These are phyloP conservation scores for Leucophora obtusa DNA, from an alignment of 2,888 invertebrate species.

Conservation along the genomic window DNA sequence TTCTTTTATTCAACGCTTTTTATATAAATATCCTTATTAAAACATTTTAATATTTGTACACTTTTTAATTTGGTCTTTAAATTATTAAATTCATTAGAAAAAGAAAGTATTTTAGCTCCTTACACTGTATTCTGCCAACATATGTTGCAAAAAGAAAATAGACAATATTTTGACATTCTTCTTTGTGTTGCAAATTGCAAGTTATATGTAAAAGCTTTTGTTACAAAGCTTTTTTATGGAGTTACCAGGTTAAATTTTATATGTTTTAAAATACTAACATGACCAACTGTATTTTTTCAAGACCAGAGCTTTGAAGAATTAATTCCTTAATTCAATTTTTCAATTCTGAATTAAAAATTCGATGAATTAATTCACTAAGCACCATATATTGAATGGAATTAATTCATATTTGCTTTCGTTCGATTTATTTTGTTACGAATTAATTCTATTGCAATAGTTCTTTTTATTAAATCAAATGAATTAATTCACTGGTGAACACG, in stretches of 20 bases:
- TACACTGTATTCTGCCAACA: neutral
- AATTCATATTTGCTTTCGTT: no score
- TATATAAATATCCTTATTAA: conserved; percentile 22
- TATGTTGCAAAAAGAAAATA: conserved; percentile 34
- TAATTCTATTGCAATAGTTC: no score
- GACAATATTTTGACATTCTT: conserved; percentile 36
- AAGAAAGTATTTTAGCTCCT: neutral
- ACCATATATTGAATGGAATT: no score
- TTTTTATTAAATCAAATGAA: no score
- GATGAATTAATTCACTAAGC: no score
- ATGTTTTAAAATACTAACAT: no score
- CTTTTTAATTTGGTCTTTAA: conserved; percentile 20
- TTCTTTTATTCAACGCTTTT: conserved; percentile 19
- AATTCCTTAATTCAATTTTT: no score
- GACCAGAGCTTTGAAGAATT: no score
- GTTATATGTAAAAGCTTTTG: neutral
- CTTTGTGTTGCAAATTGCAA: conserved; percentile 37
- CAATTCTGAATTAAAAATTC: no score
- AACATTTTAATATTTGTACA: conserved; percentile 46
- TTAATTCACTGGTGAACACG: no score
- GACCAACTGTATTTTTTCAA: no score
- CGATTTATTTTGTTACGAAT: no score
- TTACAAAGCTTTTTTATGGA: neutral
- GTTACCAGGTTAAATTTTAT: neutral
- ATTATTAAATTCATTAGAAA: conserved; percentile 26